phyloP scores from a whole-genome alignment of 2,888 invertebrate species.

The Cylindroiulus punctatus region DNA sequence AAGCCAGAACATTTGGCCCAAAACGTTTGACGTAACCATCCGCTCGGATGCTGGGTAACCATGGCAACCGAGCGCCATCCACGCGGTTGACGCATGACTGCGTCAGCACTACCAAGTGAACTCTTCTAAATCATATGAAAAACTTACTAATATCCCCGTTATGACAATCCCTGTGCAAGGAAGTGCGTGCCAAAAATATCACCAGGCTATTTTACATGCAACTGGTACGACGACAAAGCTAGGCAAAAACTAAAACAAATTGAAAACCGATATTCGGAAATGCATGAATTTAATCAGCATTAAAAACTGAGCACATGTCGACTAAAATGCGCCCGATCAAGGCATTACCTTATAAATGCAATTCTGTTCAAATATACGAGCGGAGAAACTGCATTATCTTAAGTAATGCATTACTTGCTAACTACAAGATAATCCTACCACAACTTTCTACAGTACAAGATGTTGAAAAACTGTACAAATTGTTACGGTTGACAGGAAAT shows the following conservation, averaged over 20 bases:
- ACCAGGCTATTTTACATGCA: neutral
- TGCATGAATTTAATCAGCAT: neutral
- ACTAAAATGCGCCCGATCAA: neutral
- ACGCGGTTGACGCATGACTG: slow-evolving; percentile 9
- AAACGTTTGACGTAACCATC: neutral
- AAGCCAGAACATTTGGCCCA: neutral
- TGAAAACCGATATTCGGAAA: neutral
- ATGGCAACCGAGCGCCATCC: slow-evolving; percentile 1
- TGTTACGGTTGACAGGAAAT: too few relatives aligned
- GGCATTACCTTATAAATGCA: too few relatives aligned
- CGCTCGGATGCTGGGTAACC: slow-evolving; percentile 10
- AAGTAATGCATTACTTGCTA: too few relatives aligned
- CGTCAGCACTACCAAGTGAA: neutral
- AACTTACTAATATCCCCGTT: neutral
- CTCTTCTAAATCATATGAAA: slow-evolving; percentile 9
- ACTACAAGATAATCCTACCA: too few relatives aligned
- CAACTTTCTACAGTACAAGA: too few relatives aligned
- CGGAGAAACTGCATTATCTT: too few relatives aligned
- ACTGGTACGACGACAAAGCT: neutral
- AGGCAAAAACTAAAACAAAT: neutral
- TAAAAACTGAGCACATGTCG: neutral
- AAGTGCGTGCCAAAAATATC: neutral
- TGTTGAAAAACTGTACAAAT: too few relatives aligned
- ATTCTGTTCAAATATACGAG: too few relatives aligned
- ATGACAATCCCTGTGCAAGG: neutral